phyloP scores from a whole-genome alignment of 1,140 invertebrate species.

The Drosophila insularis region DNA sequence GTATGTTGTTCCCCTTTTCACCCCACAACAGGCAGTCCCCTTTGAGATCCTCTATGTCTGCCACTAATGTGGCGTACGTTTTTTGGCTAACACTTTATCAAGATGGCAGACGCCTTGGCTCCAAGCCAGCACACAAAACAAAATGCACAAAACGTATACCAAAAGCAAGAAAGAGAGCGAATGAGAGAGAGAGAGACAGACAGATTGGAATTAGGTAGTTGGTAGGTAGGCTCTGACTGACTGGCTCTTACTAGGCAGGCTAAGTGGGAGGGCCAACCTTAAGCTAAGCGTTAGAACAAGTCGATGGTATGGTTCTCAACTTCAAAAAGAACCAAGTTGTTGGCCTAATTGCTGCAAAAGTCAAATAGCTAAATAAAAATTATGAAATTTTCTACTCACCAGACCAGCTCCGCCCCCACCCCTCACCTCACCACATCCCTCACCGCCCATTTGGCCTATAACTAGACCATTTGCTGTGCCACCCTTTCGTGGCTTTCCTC shows the following conservation, averaged over 20 bases:
- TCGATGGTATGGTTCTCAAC: constrained; percentile 23
- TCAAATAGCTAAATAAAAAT: constrained; percentile 8
- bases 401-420: background rate
- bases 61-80: constrained; percentile 80
- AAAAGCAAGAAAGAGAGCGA: constrained; percentile 38
- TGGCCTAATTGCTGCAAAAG: constrained; percentile 45
- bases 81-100: constrained; percentile 80
- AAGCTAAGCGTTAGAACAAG: background rate
- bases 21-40: background rate
- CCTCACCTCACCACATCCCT: too few species aligned
- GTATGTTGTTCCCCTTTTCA: constrained; percentile 15
- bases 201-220: background rate
- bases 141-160: constrained; percentile 70
- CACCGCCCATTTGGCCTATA: background rate
- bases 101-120: constrained; percentile 78
- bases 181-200: background rate
- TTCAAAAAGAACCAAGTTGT: constrained; percentile 36
- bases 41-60: constrained; percentile 40
- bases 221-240: background rate
- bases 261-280: background rate
- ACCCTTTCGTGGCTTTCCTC: background rate
- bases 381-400: constrained; percentile 1
- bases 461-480: background rate
- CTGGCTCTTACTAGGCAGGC: constrained; percentile 28
- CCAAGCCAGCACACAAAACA: constrained; percentile 47